These are phyloP conservation scores for Spodoptera exigua DNA, from an alignment of 2,888 invertebrate species.

Conservation along the genomic window DNA sequence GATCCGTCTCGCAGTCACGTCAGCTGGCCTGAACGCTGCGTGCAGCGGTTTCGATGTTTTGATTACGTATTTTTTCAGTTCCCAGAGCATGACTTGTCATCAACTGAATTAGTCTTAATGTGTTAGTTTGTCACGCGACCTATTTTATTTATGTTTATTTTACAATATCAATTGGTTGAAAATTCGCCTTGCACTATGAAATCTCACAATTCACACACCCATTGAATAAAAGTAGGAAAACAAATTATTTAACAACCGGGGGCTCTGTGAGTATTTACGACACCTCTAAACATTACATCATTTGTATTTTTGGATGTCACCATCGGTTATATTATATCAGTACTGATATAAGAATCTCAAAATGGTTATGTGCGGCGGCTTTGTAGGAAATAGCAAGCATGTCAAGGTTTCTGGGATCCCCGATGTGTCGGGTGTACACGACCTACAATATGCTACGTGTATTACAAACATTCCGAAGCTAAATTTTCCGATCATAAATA, in stretches of 20 bases:
- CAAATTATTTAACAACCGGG: no score
- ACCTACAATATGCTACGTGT: conserved; percentile 2
- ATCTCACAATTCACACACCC: no score
- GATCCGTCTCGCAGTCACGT: conserved; percentile 44
- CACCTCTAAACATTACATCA: no score
- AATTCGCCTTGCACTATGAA: no score
- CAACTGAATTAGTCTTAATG: conserved; percentile 12
- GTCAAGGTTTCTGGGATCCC: conserved; percentile 44
- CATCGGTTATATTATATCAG: no score
- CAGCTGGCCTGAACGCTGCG: conserved; percentile 42
- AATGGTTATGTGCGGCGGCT: no score
- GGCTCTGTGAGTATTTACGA: no score
- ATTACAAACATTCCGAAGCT: no score
- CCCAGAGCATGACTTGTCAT: conserved; percentile 14
- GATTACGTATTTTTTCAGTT: conserved; percentile 27
- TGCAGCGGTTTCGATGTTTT: conserved; percentile 36
- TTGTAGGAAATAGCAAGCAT: conserved; percentile 6
- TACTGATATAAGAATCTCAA: no score
- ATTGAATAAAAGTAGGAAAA: no score
- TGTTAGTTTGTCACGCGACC: not conserved
- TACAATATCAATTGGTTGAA: no score
- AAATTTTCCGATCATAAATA: conserved; percentile 16
- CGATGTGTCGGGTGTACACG: conserved; percentile 6
- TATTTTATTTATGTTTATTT: not conserved
- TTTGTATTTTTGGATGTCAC: no score